Base-by-base conservation (phyloP, 2,888 invertebrate species). In the Eurytoma adleriae region DNA sequence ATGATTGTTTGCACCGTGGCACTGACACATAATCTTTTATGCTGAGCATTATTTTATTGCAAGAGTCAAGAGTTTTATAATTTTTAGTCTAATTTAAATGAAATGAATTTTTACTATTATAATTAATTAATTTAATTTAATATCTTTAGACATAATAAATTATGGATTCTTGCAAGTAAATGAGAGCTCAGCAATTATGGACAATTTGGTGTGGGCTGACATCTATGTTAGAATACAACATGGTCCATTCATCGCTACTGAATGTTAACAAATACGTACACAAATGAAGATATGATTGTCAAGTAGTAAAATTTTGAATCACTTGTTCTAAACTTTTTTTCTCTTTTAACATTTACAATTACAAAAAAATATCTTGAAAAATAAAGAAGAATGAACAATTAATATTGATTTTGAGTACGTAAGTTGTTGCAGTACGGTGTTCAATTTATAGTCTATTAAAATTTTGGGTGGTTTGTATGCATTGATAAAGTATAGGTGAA, bases 151-250 rank as follows among this genome's bases (percentile, higher is more conserved):
- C 14, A 14, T 57, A 14, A 52, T 70, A 30, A 27, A 40, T 16
- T 50, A 57, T 27, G 54, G 80, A 75, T 82, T 82, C 75, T 82
- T 67, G 68, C 66, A 13, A 57, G 14, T 80, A 40, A 78, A 77
- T 77, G 48, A 27, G 20, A 70, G 79, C 57, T 77, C 77, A 77
- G 74, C 77, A 67, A 62, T 75, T 86, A 90, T 90, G 88, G 88
- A 90, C 88, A 89, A 88, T 90, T 89, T 90, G 90, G 88, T 90
- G 90, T 90, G 90, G 90, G 90, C 90, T 90, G 90, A 90, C 90
- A 87, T 90, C 87, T 89, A 89, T 90, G 90, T 90, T 90, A 90
- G 90, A 90, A 84, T 88, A 88, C 88, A 89, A 89, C 88, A 89
- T 89, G 24, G 89, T 90, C 87, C 89, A 90, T 89, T 86, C 86